phyloP scores from a whole-genome alignment of 2,888 invertebrate species.

The Drosophila falleni region DNA sequence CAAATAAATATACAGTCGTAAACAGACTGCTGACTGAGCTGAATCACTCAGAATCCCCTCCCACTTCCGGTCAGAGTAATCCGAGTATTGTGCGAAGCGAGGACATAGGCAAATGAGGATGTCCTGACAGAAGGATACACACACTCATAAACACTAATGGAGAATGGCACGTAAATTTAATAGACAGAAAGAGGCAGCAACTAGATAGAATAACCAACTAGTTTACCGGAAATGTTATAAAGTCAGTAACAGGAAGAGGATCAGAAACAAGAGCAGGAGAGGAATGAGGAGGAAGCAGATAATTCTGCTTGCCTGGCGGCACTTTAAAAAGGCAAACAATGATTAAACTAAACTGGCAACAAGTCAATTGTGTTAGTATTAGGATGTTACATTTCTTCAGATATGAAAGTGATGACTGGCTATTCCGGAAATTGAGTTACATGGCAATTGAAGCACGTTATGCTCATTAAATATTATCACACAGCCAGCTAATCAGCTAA shows the following conservation, averaged over 20 bases:
- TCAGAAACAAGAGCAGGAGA: not conserved
- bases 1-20: constrained; percentile 40
- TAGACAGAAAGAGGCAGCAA: constrained; percentile 9
- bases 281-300: not conserved
- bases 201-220: constrained; percentile 5
- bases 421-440: constrained; percentile 54
- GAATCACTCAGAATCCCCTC: not conserved
- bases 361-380: constrained; percentile 8
- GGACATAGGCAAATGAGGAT: constrained; percentile 42
- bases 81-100: constrained; percentile 1
- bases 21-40: constrained; percentile 33
- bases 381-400: constrained; percentile 14
- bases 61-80: not conserved
- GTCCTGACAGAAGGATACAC: constrained; percentile 27
- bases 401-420: not conserved
- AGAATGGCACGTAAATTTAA: constrained; percentile 27
- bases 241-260: not conserved
- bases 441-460: constrained; percentile 48
- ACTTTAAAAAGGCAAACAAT: constrained; percentile 5
- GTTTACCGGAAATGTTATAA: constrained; percentile 35
- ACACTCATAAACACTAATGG: constrained; percentile 38
- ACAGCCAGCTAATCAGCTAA: constrained; percentile 35
- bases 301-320: not conserved
- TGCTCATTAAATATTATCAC: constrained; percentile 63
- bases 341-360: constrained; percentile 13